Evolutionary conservation across 1,140 invertebrate genomes (phyloP), one percentile per base, ranked within the genome.

Genomic region (Ditylenchus dipsaci): DNA sequence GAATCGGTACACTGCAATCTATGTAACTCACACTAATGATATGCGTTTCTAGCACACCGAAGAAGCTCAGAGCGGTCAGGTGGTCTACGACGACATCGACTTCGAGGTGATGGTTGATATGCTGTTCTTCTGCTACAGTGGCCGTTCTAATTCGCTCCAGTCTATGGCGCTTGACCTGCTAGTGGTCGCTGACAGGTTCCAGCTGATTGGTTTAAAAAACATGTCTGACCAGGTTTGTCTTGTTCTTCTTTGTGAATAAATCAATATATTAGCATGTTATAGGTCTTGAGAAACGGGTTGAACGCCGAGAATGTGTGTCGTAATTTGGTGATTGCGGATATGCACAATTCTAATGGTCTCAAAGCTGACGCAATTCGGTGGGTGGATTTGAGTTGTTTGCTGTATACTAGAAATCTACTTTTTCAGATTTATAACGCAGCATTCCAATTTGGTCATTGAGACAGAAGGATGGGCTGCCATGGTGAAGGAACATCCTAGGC

Each of bases 61-160:
- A 33, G 81, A 83, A 58, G 67, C 65, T 11, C 67, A 76, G 19
- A 77, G 67, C 15, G 60, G 63, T 11, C 26, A 75, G 26, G 81
- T 83, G 23, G 42, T 49, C 1, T 71, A 82, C 27, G 29, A 66
- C 19, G 82, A 83, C 64, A 65, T 83, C 11, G 82, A 83, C 58
- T 78, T 67, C 42, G 76, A 82, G 38, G 79, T 82, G n/a, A 79
- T 80, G 71, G 47, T 71, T 30, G 72, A 78, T 27, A 59, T 80
- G 53, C 60, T 80, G 17, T 67, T 68, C 33, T 80, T 67, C 53
- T 79, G 81, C 19, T 80, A 80, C 61, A 77, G 76, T 47, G 78
- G 78, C 19, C 63, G 63, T 21, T 68, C 71, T 7, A 59, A 67
- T 15, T 66, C 62, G 38, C 47, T 80, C 19, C 69, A 71, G 45